Conservation (phyloP, 2,113 vertebrate genomes). For the Sorex fumeus region DNA sequence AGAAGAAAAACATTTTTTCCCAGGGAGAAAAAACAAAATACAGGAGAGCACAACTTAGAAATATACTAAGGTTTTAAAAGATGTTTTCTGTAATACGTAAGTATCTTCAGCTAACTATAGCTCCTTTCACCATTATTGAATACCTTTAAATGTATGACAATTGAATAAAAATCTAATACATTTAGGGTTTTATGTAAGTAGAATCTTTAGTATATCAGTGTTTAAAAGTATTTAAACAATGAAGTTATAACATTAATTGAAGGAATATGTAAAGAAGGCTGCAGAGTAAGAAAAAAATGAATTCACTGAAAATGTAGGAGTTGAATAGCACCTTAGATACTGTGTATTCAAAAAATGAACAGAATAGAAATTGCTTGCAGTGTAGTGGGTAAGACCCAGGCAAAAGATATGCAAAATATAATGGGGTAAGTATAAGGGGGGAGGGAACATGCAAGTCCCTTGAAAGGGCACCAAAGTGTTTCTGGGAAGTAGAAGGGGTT, state of each 20-base stretch:
- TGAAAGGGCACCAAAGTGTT: background rate
- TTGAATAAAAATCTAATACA: background rate
- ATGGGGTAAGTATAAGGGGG: background rate
- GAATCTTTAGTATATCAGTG: background rate
- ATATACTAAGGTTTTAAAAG: slow-evolving; percentile 7
- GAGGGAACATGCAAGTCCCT: background rate
- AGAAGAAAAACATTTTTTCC: background rate
- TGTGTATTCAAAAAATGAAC: background rate
- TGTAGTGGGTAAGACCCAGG: background rate
- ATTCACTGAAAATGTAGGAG: background rate
- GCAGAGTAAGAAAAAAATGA: background rate
- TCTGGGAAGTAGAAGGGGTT: background rate
- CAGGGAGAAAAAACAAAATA: background rate
- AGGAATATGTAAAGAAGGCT: background rate
- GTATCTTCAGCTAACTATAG: slow-evolving; percentile 2
- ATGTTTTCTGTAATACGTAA: slow-evolving; percentile 34
- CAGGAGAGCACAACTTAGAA: background rate
- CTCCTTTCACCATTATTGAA: background rate
- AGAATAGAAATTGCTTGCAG: background rate
- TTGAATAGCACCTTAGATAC: background rate
- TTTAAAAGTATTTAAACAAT: slow-evolving; percentile 33
- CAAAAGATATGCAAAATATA: background rate
- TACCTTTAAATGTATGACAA: background rate
- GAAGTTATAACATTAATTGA: background rate
- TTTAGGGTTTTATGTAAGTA: slow-evolving; percentile 20